Conservation (phyloP, 1,140 invertebrate genomes). For the Aphelenchoides avenae region DNA sequence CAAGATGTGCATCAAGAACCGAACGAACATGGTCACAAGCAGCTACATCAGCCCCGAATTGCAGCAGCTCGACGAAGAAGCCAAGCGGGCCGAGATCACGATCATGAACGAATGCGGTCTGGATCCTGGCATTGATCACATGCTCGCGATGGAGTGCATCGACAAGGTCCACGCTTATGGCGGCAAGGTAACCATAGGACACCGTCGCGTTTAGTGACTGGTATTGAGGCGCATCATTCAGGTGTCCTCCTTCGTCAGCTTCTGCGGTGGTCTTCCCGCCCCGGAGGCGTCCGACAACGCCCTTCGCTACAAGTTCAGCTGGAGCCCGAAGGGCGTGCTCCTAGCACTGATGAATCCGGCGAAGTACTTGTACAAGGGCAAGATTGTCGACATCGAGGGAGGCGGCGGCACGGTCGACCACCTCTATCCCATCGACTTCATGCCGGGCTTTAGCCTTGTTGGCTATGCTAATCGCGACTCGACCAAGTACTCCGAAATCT, state of each 20-base stretch:
- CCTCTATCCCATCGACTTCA: constrained; percentile 74
- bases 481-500: constrained; percentile 77
- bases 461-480: constrained; percentile 94
- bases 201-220: constrained; percentile 2
- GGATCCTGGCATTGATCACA: constrained; percentile 95
- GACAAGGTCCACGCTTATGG: constrained; percentile 77
- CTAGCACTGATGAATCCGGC: constrained; percentile 81
- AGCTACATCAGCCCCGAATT: constrained; percentile 85
- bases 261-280: constrained; percentile 90
- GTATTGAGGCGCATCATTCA: constrained; percentile 1
- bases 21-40: constrained; percentile 89
- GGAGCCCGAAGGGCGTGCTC: constrained; percentile 45
- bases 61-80: constrained; percentile 73
- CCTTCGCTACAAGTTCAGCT: constrained; percentile 90
- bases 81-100: constrained; percentile 77
- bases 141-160: constrained; percentile 92
- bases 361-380: constrained; percentile 77
- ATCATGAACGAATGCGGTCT: constrained; percentile 91
- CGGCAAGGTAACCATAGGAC: constrained; percentile 62
- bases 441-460: constrained; percentile 93
- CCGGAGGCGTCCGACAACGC: constrained; percentile 90
- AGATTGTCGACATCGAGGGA: constrained; percentile 81
- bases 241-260: constrained; percentile 88
- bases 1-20: constrained; percentile 76
- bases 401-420: constrained; percentile 80